Evolutionary conservation across 2,113 vertebrate genomes (phyloP).

Genomic region (Ctenomys sociabilis): DNA sequence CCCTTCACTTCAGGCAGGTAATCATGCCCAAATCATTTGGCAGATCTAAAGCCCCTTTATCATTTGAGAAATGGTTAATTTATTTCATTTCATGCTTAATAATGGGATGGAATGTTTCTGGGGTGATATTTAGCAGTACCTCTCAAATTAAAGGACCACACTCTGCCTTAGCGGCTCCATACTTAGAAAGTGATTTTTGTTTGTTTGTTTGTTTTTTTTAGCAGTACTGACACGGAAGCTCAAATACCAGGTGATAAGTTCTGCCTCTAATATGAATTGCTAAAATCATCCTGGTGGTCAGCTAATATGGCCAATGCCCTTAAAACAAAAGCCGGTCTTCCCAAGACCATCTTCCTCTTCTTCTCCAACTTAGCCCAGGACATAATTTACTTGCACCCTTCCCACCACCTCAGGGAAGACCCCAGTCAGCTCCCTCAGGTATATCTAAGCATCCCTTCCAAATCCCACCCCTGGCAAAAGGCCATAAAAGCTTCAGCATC

Average conservation of each 20-base stretch:
- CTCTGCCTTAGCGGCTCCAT: background rate
- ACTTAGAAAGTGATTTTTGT: background rate
- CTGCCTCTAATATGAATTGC: too few species aligned
- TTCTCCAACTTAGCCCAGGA: too few species aligned
- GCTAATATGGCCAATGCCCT: too few species aligned
- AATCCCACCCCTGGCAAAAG: too few species aligned
- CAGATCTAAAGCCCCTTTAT: background rate
- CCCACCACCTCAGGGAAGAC: too few species aligned
- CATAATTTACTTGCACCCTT: too few species aligned
- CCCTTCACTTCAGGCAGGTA: background rate
- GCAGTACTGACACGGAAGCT: background rate
- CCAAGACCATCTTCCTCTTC: too few species aligned
- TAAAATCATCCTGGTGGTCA: too few species aligned
- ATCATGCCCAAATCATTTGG: background rate
- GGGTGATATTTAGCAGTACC: background rate
- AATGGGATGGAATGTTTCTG: background rate
- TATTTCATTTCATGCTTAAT: conserved; percentile 12
- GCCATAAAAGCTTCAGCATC: too few species aligned
- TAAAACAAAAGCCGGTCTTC: too few species aligned
- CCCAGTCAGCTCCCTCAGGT: too few species aligned
- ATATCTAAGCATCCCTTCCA: too few species aligned
- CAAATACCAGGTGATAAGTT: background rate
- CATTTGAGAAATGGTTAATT: conserved; percentile 5
- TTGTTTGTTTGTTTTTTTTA: background rate
- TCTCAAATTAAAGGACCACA: conserved; percentile 16